Evolutionary conservation across 1,140 invertebrate species (phyloP), one percentile per base, ranked within the genome.

Genomic region (Grapholita molesta): DNA sequence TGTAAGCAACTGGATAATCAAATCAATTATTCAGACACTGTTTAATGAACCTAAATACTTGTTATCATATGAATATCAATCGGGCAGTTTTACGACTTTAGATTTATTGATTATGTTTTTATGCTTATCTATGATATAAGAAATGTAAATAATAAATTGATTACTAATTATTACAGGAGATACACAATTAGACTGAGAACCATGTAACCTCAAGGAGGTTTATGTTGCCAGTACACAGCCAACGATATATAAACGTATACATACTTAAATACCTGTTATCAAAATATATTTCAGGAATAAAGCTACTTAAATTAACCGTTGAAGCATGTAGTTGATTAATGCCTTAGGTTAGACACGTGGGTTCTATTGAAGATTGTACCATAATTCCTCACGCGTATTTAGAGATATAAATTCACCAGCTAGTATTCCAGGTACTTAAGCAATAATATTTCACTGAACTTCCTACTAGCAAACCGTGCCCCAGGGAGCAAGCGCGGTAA

Each of bases 401-500:
- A 25, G 8, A 57, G 55, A 21, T 8, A 61, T 61, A 28, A 5
- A 61, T 25, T 61, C 9, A 12, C 24, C 53, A 55, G n/a, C 24
- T 8, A 15, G 55, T 61, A 61, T 28, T 61, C 25, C 30, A 30
- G 12, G 24, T 57, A 57, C 53, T 28, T 61, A 61, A 28, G 55
- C 15, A 61, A 61, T 61, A 61, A 30, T 61, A 28, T 61, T 61
- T 61, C 55, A 28, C 55, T 28, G 55, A 61, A 30, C 55, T 61
- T 61, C 55, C 55, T 61, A 30, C 55, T 32, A 70, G 77, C 74
- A 74, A 71, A 66, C 68, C 70, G 73, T 74, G 71, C 80, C 80
- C 68, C 69, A 79, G 82, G 82, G 81, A 78, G 77, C 76, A 69
- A 33, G 66, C 71, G 77, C 77, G 74, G 66, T 88, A 88, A 88